phyloP scores from a whole-genome alignment of 2,888 invertebrate genomes.

The Macrosiphum euphorbiae region DNA sequence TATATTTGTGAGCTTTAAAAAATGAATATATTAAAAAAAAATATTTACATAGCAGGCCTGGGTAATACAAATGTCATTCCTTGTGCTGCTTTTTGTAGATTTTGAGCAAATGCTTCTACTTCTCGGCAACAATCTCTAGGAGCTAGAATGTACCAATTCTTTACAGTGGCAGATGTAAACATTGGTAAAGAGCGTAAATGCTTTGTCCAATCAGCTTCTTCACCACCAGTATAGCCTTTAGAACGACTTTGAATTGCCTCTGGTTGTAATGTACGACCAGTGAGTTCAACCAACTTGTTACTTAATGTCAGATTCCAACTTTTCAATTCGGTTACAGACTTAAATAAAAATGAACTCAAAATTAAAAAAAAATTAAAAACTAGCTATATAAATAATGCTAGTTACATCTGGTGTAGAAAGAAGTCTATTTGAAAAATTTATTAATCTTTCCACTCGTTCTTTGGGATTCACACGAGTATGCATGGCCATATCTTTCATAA shows the following conservation, averaged over 20 bases:
- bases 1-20: neutral
- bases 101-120: slow-evolving; percentile 72
- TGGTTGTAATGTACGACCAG: slow-evolving; percentile 77
- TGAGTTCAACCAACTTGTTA: slow-evolving; percentile 76
- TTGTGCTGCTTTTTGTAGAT: slow-evolving; percentile 70
- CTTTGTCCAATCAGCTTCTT: slow-evolving; percentile 82
- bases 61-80: slow-evolving; percentile 72
- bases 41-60: slow-evolving; percentile 67
- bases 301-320: slow-evolving; percentile 82
- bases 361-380: neutral
- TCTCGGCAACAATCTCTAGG: slow-evolving; percentile 70
- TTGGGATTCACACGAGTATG: slow-evolving; percentile 83
- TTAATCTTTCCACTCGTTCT: slow-evolving; percentile 77
- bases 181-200: slow-evolving; percentile 75
- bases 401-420: slow-evolving; percentile 71
- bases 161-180: slow-evolving; percentile 70
- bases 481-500: slow-evolving; percentile 80
- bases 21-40: no score
- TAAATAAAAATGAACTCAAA: neutral
- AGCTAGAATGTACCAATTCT: slow-evolving; percentile 71
- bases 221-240: slow-evolving; percentile 69
- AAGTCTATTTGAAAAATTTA: slow-evolving; percentile 77
- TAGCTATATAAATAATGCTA: neutral
- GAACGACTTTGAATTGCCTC: slow-evolving; percentile 74
- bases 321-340: slow-evolving; percentile 73